A percentile compares a stretch with the other conserved stretches of the same genome.
Evolutionary conservation across 1,140 invertebrate species (phyloP).

Genomic region (Drosophila lowei): DNA sequence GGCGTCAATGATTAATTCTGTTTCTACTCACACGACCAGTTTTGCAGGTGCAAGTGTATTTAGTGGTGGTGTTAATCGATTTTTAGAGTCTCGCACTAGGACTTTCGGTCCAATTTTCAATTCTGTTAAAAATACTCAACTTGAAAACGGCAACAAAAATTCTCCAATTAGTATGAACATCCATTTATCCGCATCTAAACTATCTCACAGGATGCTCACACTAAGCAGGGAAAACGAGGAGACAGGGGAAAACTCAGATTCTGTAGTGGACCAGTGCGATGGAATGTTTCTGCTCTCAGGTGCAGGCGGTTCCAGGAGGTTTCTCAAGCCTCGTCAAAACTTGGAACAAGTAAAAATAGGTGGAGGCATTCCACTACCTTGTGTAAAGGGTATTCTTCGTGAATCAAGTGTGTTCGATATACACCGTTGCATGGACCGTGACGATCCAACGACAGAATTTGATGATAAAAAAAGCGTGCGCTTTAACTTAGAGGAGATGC

Average conservation of each 20-base stretch:
- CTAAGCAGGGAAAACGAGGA: neutral
- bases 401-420: slow-evolving; percentile 86
- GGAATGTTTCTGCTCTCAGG: slow-evolving; percentile 61
- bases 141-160: slow-evolving; percentile 68
- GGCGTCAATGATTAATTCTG: neutral
- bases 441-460: slow-evolving; percentile 28
- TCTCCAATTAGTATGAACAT: slow-evolving; percentile 59
- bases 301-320: slow-evolving; percentile 85
- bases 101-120: slow-evolving; percentile 62
- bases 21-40: slow-evolving; percentile 3
- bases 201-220: neutral
- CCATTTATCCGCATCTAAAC: slow-evolving; percentile 24
- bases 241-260: neutral
- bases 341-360: slow-evolving; percentile 33
- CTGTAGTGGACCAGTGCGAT: slow-evolving; percentile 20
- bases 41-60: slow-evolving; percentile 53
- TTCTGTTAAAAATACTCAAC: slow-evolving; percentile 61
- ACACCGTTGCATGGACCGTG: slow-evolving; percentile 59
- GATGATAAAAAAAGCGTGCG: slow-evolving; percentile 87
- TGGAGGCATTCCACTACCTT: slow-evolving; percentile 2
- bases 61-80: slow-evolving; percentile 69
- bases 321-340: slow-evolving; percentile 85
- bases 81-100: slow-evolving; percentile 66
- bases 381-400: slow-evolving; percentile 87
- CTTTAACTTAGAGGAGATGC: slow-evolving; percentile 85